A percentile compares a stretch with the other conserved stretches of the same genome.
Evolutionary conservation across 2,888 invertebrate species (phyloP).

Genomic region (Crioceris asparagi): DNA sequence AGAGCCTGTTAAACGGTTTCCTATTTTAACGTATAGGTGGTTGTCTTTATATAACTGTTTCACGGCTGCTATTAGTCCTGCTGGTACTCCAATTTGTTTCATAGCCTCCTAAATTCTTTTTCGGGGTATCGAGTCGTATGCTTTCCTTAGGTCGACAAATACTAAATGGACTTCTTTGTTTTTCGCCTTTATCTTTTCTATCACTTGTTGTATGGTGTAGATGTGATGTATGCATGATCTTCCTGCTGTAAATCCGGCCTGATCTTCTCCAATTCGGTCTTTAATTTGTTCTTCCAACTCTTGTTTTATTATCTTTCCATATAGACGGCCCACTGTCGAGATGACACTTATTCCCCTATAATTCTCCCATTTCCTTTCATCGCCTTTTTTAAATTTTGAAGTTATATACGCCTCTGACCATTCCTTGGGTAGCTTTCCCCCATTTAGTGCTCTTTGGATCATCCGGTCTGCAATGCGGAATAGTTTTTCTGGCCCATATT

Average conservation of each 20-base stretch:
- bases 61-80: too few relatives aligned
- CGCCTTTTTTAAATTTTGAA: neutral
- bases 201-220: too few relatives aligned
- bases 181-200: too few relatives aligned
- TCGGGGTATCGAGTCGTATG: too few relatives aligned
- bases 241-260: neutral
- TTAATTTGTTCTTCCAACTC: neutral
- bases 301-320: neutral
- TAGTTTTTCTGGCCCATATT: neutral
- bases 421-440: neutral
- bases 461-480: neutral
- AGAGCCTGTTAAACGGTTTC: neutral
- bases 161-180: too few relatives aligned
- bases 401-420: neutral
- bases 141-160: too few relatives aligned
- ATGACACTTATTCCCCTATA: neutral
- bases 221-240: too few relatives aligned
- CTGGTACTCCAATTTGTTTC: too few relatives aligned
- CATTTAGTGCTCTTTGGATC: neutral
- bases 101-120: too few relatives aligned
- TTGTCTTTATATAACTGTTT: too few relatives aligned
- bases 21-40: neutral
- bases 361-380: neutral
- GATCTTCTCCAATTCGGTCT: neutral
- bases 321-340: neutral